A percentile compares a stretch with the other conserved stretches of the same genome.
Evolutionary conservation across 2,797 vertebrate species (phyloP).

Genomic region (Pelodytes ibericus): DNA sequence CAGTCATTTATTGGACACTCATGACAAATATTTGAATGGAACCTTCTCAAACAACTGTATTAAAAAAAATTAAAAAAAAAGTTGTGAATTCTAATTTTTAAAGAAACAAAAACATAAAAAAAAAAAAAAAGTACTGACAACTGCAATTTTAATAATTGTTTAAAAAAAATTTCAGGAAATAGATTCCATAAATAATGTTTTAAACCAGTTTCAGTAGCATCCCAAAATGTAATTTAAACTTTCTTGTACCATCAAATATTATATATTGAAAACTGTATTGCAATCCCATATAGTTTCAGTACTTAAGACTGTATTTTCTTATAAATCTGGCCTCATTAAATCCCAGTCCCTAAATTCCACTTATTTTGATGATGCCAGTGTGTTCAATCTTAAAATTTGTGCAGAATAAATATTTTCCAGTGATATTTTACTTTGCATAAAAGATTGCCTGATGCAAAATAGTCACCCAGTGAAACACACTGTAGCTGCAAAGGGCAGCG

Average conservation of each 20-base stretch:
- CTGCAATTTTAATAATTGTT: constrained; percentile 80
- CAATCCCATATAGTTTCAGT: constrained; percentile 61
- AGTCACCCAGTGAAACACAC: constrained; percentile 36
- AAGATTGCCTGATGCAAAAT: constrained; percentile 1
- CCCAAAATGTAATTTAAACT: constrained; percentile 55
- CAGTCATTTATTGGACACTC: constrained; percentile 29
- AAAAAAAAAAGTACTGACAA: constrained; percentile 61
- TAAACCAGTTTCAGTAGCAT: constrained; percentile 64
- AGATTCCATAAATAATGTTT: constrained; percentile 77
- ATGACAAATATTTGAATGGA: constrained; percentile 3
- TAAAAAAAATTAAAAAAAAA: neutral
- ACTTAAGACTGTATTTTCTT: constrained; percentile 60
- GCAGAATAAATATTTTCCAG: constrained; percentile 38
- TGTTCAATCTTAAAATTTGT: constrained; percentile 46
- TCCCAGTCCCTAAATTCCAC: constrained; percentile 53
- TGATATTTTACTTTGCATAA: constrained; percentile 22
- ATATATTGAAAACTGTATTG: constrained; percentile 63
- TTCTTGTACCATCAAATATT: constrained; percentile 70
- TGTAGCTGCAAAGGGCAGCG: constrained; percentile 54
- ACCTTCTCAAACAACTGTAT: constrained; percentile 4
- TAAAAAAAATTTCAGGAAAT: constrained; percentile 71
- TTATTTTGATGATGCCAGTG: constrained; percentile 64
- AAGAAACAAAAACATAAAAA: neutral
- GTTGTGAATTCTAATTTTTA: neutral
- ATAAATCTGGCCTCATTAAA: constrained; percentile 38